These are phyloP conservation scores for Tholera decimalis DNA, from an alignment of 2,888 invertebrate genomes.

Conservation along the genomic window DNA sequence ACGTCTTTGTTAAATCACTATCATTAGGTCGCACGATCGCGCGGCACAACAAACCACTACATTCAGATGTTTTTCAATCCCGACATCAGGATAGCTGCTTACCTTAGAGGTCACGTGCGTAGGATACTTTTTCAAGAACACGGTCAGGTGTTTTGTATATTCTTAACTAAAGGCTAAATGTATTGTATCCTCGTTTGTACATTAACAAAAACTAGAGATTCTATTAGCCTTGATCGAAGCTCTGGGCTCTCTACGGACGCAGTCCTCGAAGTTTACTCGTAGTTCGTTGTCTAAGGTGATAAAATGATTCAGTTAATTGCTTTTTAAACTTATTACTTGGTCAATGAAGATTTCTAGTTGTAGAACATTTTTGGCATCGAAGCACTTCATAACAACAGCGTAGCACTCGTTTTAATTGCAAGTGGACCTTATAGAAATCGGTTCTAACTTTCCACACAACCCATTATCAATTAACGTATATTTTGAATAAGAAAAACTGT, in stretches of 20 bases:
- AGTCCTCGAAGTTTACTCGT: not conserved
- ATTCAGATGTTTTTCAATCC: conserved; percentile 74
- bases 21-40: conserved; percentile 76
- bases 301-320: not conserved
- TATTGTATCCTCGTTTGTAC: not conserved
- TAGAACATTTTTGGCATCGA: conserved; percentile 40
- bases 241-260: not conserved
- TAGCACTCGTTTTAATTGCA: conserved; percentile 22
- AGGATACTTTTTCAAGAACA: not conserved
- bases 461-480: not conserved
- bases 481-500: not conserved
- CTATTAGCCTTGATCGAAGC: not conserved
- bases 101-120: conserved; percentile 37
- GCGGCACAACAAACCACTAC: conserved; percentile 71
- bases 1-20: conserved; percentile 79
- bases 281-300: not conserved
- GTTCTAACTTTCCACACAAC: not conserved
- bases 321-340: conserved; percentile 1
- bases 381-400: conserved; percentile 19
- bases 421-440: not conserved
- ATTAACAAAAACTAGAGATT: not conserved
- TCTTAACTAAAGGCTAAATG: not conserved
- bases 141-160: not conserved
- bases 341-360: conserved; percentile 29
- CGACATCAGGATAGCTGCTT: conserved; percentile 66